A percentile compares a stretch with the other conserved stretches of the same genome.
Conservation (phyloP, 2,888 invertebrate species). For the Cancer borealis region DNA sequence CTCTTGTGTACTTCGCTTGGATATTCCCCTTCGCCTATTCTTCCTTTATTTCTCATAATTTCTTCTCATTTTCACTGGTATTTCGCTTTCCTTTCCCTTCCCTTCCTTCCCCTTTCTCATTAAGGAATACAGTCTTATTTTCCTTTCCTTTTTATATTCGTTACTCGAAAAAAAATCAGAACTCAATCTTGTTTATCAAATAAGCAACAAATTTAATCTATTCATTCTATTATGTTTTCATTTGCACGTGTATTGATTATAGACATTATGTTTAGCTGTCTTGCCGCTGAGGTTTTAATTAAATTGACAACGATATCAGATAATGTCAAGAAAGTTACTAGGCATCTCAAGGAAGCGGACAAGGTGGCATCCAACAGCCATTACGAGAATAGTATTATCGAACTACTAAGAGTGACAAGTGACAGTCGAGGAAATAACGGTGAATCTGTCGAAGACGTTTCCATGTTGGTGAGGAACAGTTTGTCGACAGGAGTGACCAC, state of each 20-base stretch:
- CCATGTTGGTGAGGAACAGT: slow-evolving; percentile 15
- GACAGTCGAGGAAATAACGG: neutral
- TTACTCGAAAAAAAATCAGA: neutral
- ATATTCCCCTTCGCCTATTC: slow-evolving; percentile 14
- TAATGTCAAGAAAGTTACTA: neutral
- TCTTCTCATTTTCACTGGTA: neutral
- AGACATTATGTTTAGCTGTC: neutral
- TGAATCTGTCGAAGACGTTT: neutral
- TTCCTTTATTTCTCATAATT: neutral
- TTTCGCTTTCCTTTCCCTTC: neutral
- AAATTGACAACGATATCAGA: neutral
- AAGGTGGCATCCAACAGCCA: neutral
- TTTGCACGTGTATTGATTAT: slow-evolving; percentile 11
- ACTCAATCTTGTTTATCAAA: neutral
- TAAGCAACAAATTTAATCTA: neutral
- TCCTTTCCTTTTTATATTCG: neutral
- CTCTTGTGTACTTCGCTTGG: neutral
- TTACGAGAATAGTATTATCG: neutral
- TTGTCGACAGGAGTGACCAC: neutral
- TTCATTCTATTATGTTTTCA: slow-evolving; percentile 12
- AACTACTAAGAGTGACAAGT: neutral
- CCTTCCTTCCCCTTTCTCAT: neutral
- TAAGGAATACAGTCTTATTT: neutral
- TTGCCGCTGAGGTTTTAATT: neutral
- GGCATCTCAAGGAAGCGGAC: neutral